Evolutionary conservation across 2,888 invertebrate species (phyloP).

Genomic region (Phyllotreta cruciferae): DNA sequence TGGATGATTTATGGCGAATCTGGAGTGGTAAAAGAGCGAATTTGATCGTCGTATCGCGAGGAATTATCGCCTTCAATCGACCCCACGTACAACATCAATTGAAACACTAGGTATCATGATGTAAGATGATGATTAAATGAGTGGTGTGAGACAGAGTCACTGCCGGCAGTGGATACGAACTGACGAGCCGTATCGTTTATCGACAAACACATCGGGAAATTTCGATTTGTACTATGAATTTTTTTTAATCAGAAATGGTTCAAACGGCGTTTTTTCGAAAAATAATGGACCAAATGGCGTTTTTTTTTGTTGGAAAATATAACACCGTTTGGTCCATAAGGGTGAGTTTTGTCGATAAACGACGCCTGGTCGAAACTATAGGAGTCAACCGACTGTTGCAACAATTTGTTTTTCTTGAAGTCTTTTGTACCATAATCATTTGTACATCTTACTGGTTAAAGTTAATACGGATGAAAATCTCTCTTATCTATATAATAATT

Average conservation of each 20-base stretch:
- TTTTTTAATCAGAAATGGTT: constrained; percentile 1
- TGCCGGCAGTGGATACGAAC: constrained; percentile 56
- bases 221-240: not conserved
- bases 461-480: constrained; percentile 37
- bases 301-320: too few relatives aligned
- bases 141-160: constrained; percentile 58
- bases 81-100: constrained; percentile 44
- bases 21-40: not conserved
- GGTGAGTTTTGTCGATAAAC: constrained; percentile 17
- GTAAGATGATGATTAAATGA: constrained; percentile 43
- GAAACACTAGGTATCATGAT: constrained; percentile 46
- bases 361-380: constrained; percentile 27
- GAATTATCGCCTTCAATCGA: constrained; percentile 23
- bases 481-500: constrained; percentile 39
- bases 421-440: constrained; percentile 59
- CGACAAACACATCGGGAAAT: too few relatives aligned
- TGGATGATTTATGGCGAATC: not conserved
- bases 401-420: constrained; percentile 54
- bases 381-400: constrained; percentile 53
- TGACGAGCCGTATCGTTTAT: constrained; percentile 1
- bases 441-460: constrained; percentile 49
- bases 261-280: too few relatives aligned
- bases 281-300: too few relatives aligned
- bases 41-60: constrained; percentile 1
- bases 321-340: constrained; percentile 1